These are phyloP conservation scores for Drosophila stalkeri DNA, from an alignment of 2,888 invertebrate species.

Conservation along the genomic window DNA sequence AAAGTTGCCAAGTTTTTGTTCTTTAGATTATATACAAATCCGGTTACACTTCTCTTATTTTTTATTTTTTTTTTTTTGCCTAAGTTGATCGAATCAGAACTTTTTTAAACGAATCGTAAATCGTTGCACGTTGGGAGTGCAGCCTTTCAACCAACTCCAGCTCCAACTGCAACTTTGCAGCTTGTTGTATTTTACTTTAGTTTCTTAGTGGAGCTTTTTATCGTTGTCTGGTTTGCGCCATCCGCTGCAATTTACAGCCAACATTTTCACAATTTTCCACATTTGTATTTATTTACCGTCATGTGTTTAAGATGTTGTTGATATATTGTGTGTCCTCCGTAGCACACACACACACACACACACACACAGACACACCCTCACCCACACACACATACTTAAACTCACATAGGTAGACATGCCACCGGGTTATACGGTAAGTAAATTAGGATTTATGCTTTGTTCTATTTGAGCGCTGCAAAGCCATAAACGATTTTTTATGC, in stretches of 20 bases:
- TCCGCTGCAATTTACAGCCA: slow-evolving; percentile 60
- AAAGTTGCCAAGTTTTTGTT: neutral
- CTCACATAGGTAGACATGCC: slow-evolving; percentile 46
- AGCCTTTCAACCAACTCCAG: neutral
- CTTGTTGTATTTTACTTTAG: slow-evolving; percentile 42
- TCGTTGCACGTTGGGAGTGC: slow-evolving; percentile 39
- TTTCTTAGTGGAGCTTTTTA: slow-evolving; percentile 45
- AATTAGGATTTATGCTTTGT: slow-evolving; percentile 80
- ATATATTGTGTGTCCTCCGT: slow-evolving; percentile 69
- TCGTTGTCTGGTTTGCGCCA: slow-evolving; percentile 39
- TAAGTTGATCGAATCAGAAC: slow-evolving; percentile 50
- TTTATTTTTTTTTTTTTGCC: neutral
- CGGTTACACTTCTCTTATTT: neutral
- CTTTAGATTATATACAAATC: neutral
- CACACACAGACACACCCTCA: slow-evolving; percentile 4
- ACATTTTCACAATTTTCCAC: slow-evolving; percentile 74
- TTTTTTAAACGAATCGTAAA: slow-evolving; percentile 59
- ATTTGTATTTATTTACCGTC: slow-evolving; percentile 79
- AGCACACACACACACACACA: slow-evolving; percentile 36
- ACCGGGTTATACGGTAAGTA: slow-evolving; percentile 70
- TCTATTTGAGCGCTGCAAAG: slow-evolving; percentile 78
- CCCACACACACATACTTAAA: slow-evolving; percentile 2
- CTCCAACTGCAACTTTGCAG: slow-evolving; percentile 7
- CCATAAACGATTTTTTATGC: slow-evolving; percentile 79
- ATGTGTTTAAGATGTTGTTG: slow-evolving; percentile 79